These are phyloP conservation scores for Acleris laterana DNA, from an alignment of 2,888 invertebrate species.

Conservation along the genomic window DNA sequence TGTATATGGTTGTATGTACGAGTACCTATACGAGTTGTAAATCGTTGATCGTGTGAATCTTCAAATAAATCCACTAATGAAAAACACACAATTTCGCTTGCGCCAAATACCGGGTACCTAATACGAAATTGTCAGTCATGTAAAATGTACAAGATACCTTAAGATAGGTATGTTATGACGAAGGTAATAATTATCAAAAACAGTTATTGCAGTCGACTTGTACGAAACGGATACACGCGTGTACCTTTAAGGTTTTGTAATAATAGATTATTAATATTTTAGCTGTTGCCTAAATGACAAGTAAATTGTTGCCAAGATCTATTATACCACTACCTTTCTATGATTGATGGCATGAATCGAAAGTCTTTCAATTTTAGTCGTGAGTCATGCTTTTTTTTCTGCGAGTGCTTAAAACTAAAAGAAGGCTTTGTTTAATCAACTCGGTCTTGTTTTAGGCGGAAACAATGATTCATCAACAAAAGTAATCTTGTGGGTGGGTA, in stretches of 20 bases:
- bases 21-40: no score
- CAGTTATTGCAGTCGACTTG: conserved; percentile 13
- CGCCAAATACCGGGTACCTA: no score
- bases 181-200: conserved; percentile 31
- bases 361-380: not conserved
- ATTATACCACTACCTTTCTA: not conserved
- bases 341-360: conserved; percentile 19
- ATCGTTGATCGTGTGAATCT: no score
- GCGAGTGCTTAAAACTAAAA: not conserved
- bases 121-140: no score
- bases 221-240: conserved; percentile 1
- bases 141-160: no score
- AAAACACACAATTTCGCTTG: no score
- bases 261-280: conserved; percentile 25
- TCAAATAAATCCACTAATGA: no score
- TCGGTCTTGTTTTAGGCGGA: not conserved
- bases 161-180: not conserved
- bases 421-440: not conserved
- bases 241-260: conserved; percentile 11
- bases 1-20: no score
- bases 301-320: conserved; percentile 19
- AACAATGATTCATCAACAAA: not conserved
- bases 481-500: no score
- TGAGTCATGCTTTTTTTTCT: not conserved
- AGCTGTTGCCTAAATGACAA: conserved; percentile 14